Evolutionary conservation across 2,888 invertebrate genomes (phyloP).

Genomic region (Diadromus collaris): DNA sequence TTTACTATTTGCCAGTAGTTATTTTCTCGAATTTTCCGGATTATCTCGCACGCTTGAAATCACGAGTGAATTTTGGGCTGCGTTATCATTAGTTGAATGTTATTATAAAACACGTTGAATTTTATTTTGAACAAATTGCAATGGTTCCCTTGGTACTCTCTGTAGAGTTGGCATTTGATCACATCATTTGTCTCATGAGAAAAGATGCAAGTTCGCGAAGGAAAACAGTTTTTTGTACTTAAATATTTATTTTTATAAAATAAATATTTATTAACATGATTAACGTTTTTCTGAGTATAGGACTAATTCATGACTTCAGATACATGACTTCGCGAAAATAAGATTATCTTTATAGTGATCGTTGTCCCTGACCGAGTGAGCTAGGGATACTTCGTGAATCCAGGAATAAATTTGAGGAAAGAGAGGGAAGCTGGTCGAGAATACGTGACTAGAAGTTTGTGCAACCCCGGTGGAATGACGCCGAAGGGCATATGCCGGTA

Average conservation of each 20-base stretch:
- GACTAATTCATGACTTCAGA: no score
- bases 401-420: neutral
- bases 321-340: neutral
- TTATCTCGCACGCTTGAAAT: constrained; percentile 38
- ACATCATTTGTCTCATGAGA: constrained; percentile 12
- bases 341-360: constrained; percentile 6
- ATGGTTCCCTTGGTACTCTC: constrained; percentile 16
- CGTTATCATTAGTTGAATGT: constrained; percentile 28
- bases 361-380: constrained; percentile 1
- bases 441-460: constrained; percentile 1
- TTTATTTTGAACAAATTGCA: constrained; percentile 2
- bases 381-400: neutral
- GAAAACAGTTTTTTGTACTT: neutral
- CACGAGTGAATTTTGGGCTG: constrained; percentile 31
- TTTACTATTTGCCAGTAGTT: constrained; percentile 47
- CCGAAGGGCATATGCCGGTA: constrained; percentile 9
- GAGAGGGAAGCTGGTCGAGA: neutral
- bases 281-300: no score
- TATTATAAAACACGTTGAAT: constrained; percentile 26
- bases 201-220: constrained; percentile 9
- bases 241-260: no score
- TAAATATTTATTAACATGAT: no score
- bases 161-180: constrained; percentile 18
- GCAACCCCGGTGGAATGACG: constrained; percentile 1
- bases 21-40: constrained; percentile 17